Conservation (phyloP, 2,797 vertebrate genomes). For the Carcharodon carcharias region DNA sequence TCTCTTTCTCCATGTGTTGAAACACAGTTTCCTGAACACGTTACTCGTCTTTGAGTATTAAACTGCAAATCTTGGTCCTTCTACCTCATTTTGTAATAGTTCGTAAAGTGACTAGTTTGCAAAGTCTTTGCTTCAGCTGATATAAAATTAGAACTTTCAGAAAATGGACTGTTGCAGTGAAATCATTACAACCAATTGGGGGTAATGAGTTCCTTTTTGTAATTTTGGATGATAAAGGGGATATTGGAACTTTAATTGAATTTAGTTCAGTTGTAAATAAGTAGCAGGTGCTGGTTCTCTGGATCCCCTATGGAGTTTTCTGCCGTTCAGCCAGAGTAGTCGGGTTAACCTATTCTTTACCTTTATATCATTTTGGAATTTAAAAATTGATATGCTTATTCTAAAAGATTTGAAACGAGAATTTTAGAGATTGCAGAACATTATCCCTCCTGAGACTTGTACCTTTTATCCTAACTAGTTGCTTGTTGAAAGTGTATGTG, state of each 20-base stretch:
- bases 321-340: background rate
- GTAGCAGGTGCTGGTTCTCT: background rate
- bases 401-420: background rate
- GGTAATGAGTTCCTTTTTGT: background rate
- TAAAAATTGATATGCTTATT: background rate
- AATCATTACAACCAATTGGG: background rate
- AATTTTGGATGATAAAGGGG: background rate
- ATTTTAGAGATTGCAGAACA: background rate
- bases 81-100: too few relatives aligned
- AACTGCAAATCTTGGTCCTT: background rate
- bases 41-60: background rate
- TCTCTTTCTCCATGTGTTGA: background rate
- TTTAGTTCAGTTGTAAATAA: conserved; percentile 2
- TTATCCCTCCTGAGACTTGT: background rate
- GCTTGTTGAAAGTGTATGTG: background rate
- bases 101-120: background rate
- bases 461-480: background rate
- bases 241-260: conserved; percentile 1
- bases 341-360: background rate
- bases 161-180: background rate
- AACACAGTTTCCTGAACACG: background rate
- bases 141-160: background rate
- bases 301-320: background rate
- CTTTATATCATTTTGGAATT: background rate
- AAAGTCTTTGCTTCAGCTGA: background rate